Conservation (phyloP, 2,888 invertebrate genomes). For the Agriotes lineatus region DNA sequence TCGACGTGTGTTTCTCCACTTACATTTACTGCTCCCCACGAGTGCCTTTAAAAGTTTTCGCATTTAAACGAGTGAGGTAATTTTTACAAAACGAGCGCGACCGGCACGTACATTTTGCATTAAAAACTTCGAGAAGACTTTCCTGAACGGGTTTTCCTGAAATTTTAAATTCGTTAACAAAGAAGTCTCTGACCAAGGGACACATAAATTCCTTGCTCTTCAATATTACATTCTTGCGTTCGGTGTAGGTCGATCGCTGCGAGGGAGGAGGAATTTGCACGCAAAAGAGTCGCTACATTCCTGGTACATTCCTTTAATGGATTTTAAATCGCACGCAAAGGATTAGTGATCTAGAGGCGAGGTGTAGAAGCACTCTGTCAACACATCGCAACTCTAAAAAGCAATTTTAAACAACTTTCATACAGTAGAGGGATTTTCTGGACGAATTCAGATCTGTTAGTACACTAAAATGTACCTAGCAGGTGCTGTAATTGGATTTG, state of each 20-base stretch:
- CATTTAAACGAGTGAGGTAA: neutral
- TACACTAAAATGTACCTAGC: too few species aligned
- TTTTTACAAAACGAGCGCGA: neutral
- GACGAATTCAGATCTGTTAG: too few species aligned
- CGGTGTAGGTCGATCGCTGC: conserved; percentile 4
- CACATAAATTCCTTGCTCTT: conserved; percentile 27
- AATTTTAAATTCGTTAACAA: conserved; percentile 26
- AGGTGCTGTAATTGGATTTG: too few species aligned
- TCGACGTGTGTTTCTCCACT: too few species aligned
- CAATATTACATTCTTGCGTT: conserved; percentile 24
- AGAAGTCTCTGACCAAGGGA: conserved; percentile 15
- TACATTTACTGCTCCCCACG: neutral
- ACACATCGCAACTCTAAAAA: too few species aligned
- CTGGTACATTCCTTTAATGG: conserved; percentile 16
- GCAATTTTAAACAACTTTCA: too few species aligned
- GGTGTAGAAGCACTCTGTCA: too few species aligned
- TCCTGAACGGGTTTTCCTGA: conserved; percentile 22
- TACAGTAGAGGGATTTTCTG: too few species aligned
- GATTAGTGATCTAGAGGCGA: neutral
- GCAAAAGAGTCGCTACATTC: neutral
- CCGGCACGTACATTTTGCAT: neutral
- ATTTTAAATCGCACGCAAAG: conserved; percentile 20
- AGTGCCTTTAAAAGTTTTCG: neutral
- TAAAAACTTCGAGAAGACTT: conserved; percentile 5
- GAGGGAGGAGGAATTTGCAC: neutral